Conservation (phyloP, 1,140 invertebrate species). For the Adoxophyes honmai region DNA sequence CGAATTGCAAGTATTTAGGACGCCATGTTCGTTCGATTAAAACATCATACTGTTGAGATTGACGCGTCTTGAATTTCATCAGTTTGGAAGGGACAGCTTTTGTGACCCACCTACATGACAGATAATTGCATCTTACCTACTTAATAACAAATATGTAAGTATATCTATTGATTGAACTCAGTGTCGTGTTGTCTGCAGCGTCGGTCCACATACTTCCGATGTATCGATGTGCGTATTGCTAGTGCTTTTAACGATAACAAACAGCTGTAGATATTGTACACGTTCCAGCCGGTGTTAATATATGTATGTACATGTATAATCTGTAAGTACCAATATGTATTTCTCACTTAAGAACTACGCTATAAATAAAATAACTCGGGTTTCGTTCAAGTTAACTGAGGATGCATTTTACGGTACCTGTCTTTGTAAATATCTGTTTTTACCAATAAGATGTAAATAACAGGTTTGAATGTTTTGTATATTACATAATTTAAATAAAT, state of each 20-base stretch:
- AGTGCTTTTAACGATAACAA: constrained; percentile 35
- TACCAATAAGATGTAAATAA: constrained; percentile 68
- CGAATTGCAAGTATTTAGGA: too few relatives aligned
- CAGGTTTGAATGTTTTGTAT: constrained; percentile 61
- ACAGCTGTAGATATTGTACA: constrained; percentile 49
- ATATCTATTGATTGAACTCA: too few relatives aligned
- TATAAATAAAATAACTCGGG: neutral
- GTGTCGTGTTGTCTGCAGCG: constrained; percentile 12
- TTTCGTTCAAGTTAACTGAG: neutral
- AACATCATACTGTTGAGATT: too few relatives aligned
- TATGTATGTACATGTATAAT: constrained; percentile 30
- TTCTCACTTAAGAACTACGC: constrained; percentile 24
- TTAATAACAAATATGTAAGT: too few relatives aligned
- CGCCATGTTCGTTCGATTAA: too few relatives aligned
- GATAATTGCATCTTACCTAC: too few relatives aligned
- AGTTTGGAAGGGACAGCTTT: too few relatives aligned
- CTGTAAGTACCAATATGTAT: constrained; percentile 32
- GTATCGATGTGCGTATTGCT: constrained; percentile 38
- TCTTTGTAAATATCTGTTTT: constrained; percentile 51
- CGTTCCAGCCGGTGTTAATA: constrained; percentile 32
- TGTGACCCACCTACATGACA: too few relatives aligned
- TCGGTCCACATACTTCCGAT: constrained; percentile 22
- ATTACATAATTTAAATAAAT: constrained; percentile 50
- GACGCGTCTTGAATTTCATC: too few relatives aligned
- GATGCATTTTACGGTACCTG: neutral